Conservation (phyloP, 2,797 vertebrate species). For the Acanthurus lineatus region DNA sequence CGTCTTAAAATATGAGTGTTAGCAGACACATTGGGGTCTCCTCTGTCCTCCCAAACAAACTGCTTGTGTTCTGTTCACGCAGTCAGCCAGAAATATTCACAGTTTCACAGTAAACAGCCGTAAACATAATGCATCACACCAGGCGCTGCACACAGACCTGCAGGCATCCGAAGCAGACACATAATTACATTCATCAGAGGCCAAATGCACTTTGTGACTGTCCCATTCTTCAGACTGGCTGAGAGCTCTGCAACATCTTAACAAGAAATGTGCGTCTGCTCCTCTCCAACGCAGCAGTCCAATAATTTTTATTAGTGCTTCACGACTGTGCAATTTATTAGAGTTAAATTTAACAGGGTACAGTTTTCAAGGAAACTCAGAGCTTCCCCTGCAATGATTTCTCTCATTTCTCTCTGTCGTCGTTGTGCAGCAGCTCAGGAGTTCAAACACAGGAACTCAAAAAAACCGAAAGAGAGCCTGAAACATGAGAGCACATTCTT, state of each 20-base stretch:
- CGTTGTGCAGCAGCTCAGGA: background rate
- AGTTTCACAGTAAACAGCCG: conserved; percentile 24
- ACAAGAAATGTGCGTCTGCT: conserved; percentile 32
- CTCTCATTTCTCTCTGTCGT: background rate
- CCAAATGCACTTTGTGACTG: background rate
- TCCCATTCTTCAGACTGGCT: background rate
- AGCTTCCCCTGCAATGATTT: background rate
- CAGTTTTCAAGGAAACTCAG: conserved; percentile 2
- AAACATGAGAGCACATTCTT: conserved; percentile 1
- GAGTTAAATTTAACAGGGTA: background rate
- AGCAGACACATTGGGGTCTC: background rate
- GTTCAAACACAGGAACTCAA: background rate
- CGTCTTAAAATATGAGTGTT: background rate
- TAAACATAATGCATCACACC: conserved; percentile 20
- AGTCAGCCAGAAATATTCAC: conserved; percentile 26
- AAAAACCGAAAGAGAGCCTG: background rate
- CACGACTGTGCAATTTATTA: conserved; percentile 14
- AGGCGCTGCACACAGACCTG: conserved; percentile 22
- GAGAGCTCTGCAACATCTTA: background rate
- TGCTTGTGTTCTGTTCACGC: conserved; percentile 13
- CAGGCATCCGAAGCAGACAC: conserved; percentile 36
- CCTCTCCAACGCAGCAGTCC: conserved; percentile 12
- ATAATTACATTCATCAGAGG: conserved; percentile 51
- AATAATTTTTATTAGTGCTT: conserved; percentile 23
- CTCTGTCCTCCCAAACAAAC: conserved; percentile 1